Evolutionary conservation across 2,797 vertebrate species (phyloP).

Genomic region (Peromyscus attwateri): DNA sequence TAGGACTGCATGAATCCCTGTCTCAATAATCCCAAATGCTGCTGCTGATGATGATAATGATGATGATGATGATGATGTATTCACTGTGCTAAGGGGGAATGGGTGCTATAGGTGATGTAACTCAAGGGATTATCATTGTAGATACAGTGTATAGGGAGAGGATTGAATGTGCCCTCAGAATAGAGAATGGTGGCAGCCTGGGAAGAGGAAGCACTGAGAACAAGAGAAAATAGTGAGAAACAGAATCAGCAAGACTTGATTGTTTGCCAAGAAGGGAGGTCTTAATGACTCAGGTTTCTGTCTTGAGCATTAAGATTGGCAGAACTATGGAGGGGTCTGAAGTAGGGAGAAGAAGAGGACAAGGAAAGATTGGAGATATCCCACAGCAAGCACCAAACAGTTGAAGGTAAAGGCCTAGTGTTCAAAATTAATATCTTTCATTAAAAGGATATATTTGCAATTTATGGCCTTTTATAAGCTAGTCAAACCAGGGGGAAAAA

Average conservation of each 20-base stretch:
- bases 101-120: not conserved
- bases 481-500: slow-evolving; percentile 7
- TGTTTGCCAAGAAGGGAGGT: not conserved
- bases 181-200: not conserved
- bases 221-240: not conserved
- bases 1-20: not conserved
- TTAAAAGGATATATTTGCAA: not conserved
- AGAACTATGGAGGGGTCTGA: not conserved
- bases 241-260: not conserved
- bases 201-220: not conserved
- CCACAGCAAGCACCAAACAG: not conserved
- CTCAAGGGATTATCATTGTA: not conserved
- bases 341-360: not conserved
- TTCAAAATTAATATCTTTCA: not conserved
- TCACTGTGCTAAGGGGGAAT: not conserved
- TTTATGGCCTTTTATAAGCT: not conserved
- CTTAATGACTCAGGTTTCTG: not conserved
- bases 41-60: not conserved
- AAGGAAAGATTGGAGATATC: slow-evolving; percentile 7
- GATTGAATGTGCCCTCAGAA: not conserved
- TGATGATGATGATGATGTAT: not conserved
- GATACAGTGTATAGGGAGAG: not conserved
- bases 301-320: not conserved
- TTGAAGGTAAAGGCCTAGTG: not conserved
- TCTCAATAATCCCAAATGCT: not conserved